Percentiles rank a stretch among this genome's conserved stretches.
Evolutionary conservation across 2,888 invertebrate species (phyloP).

Genomic region (Galerucella nymphaeae): DNA sequence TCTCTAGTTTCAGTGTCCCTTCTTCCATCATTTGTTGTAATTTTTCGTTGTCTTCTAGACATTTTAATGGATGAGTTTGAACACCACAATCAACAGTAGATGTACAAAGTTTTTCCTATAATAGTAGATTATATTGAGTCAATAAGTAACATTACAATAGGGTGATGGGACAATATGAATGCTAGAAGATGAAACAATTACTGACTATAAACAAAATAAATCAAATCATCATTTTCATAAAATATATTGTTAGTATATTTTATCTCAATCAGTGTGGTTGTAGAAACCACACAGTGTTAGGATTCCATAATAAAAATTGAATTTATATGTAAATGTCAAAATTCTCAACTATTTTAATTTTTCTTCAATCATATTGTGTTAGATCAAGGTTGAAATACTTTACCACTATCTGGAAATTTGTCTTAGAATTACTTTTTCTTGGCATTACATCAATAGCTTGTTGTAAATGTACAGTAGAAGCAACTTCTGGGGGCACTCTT

Average conservation of each 20-base stretch:
- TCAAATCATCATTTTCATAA: no score
- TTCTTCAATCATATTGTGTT: neutral
- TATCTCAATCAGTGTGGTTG: no score
- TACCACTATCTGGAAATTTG: constrained; percentile 43
- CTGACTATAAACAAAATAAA: no score
- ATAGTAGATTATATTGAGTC: no score
- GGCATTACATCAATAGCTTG: constrained; percentile 48
- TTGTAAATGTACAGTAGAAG: constrained; percentile 55
- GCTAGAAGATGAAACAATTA: no score
- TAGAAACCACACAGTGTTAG: no score
- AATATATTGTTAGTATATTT: no score
- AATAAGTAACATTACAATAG: no score
- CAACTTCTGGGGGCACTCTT: constrained; percentile 61
- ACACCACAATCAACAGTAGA: constrained; percentile 37
- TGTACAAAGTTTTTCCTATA: constrained; percentile 43
- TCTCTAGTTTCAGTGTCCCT: constrained; percentile 60
- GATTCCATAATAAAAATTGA: no score
- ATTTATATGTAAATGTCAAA: no score
- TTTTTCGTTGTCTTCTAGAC: constrained; percentile 54
- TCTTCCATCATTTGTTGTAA: constrained; percentile 60
- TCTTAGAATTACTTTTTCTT: constrained; percentile 36
- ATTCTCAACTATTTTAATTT: neutral
- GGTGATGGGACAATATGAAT: no score
- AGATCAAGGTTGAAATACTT: constrained; percentile 7
- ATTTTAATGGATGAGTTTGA: constrained; percentile 55